Evolutionary conservation across 2,113 vertebrate species (phyloP).

Genomic region (Siniperca knerii): DNA sequence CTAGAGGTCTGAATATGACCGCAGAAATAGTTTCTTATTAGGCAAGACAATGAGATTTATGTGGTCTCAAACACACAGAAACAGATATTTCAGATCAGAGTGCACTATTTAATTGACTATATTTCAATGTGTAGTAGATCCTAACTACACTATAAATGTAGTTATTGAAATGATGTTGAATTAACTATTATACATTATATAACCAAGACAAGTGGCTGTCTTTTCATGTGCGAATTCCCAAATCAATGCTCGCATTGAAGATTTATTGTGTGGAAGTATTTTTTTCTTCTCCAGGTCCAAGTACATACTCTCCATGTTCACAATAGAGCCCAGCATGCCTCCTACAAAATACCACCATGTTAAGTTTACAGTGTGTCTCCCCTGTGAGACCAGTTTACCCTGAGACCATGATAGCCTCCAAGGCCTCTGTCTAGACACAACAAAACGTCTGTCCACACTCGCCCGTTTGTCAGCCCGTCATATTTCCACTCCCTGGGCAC

Average conservation of each 20-base stretch:
- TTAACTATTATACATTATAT: neutral
- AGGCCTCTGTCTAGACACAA: constrained; percentile 77
- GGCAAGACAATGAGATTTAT: neutral
- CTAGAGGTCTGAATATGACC: neutral
- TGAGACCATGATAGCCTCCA: constrained; percentile 55
- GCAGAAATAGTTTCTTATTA: constrained; percentile 13
- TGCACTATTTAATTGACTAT: neutral
- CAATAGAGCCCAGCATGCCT: constrained; percentile 40
- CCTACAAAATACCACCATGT: constrained; percentile 63
- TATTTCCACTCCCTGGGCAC: constrained; percentile 68
- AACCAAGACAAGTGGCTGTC: neutral
- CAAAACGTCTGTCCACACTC: constrained; percentile 73
- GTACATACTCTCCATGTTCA: constrained; percentile 20
- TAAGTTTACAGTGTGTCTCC: constrained; percentile 64
- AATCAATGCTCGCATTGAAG: neutral
- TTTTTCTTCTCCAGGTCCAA: constrained; percentile 14
- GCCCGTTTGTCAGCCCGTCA: constrained; percentile 65
- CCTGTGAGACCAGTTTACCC: constrained; percentile 57
- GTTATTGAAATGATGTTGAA: neutral
- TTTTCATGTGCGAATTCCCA: constrained; percentile 7
- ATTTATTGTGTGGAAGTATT: neutral
- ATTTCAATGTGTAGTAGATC: neutral
- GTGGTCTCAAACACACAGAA: neutral
- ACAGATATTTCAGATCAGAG: neutral
- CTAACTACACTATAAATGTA: neutral